Percentiles rank a stretch among this genome's conserved stretches.
phyloP scores from a whole-genome alignment of 1,140 invertebrate species.

The Nasonia longicornis region DNA sequence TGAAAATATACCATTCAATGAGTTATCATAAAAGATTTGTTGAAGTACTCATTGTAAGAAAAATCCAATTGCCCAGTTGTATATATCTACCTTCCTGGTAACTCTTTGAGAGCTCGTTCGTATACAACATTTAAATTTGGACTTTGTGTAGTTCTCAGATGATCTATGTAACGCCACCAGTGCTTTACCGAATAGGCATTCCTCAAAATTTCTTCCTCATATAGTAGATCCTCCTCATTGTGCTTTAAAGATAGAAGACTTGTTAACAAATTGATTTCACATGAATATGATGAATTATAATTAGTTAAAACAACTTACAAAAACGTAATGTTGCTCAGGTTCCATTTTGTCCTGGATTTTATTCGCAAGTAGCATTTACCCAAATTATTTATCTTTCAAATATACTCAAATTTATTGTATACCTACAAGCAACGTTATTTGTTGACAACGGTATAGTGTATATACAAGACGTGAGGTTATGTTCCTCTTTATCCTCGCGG shows the following conservation, averaged over 20 bases:
- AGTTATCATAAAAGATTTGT: slow-evolving; percentile 25
- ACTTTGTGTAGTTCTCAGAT: slow-evolving; percentile 88
- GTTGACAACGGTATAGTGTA: too few species aligned
- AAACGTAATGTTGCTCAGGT: slow-evolving; percentile 23
- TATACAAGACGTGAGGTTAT: too few species aligned
- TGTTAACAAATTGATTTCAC: neutral
- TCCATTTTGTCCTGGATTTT: slow-evolving; percentile 24
- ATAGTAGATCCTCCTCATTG: slow-evolving; percentile 86
- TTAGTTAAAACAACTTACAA: slow-evolving; percentile 14
- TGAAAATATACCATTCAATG: slow-evolving; percentile 62
- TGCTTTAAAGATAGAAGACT: neutral
- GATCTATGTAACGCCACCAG: slow-evolving; percentile 97
- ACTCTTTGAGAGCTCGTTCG: slow-evolving; percentile 94
- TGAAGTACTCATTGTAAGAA: neutral
- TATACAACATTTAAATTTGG: slow-evolving; percentile 91
- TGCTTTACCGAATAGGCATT: slow-evolving; percentile 98
- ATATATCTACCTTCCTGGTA: slow-evolving; percentile 83
- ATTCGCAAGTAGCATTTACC: too few species aligned
- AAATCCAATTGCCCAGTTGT: neutral
- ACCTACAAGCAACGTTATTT: too few species aligned
- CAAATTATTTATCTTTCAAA: too few species aligned
- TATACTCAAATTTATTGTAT: too few species aligned
- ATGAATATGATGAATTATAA: neutral
- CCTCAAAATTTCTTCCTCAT: slow-evolving; percentile 97
- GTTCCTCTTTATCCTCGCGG: too few species aligned